Base-by-base conservation (phyloP, 1,140 invertebrate genomes). In the Drosophila takahashii region DNA sequence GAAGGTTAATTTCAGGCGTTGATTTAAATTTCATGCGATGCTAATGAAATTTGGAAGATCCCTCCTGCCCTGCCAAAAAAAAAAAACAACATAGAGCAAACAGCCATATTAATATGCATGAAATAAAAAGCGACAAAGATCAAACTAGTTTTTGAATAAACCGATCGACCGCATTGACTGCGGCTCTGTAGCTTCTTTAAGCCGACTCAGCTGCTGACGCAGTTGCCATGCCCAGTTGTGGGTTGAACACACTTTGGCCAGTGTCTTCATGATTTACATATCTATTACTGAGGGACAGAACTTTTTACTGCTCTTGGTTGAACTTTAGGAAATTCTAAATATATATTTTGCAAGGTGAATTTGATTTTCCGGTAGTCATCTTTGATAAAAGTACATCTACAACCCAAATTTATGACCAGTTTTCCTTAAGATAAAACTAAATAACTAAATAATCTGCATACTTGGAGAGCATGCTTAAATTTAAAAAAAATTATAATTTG, bases 1-100 rank as follows among this genome's bases (percentile, higher is more conserved):
- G 71, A 74, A 74, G 71, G 71, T 74, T 74, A 74, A 74, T 74
- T 74, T 74, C 50, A 54, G 70, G 71, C 71, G 71, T 74, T 74
- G 70, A 74, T 72, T 74, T 74, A 74, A 74, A 74, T 74, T 74
- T 74, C 71, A 74, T 74, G 70, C 70, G 70, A 74, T 74, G 71
- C 71, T 74, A 74, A 74, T 74, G 70, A 74, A 74, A 74, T 74
- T 74, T 74, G 70, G 71, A 74, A 64, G 71, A 74, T 62, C 50
- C 70, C 58, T 53, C 70, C 58, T 53, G 47, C 54, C 34, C 58
- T 48, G 47, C 54, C 34, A 71, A 50, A 36, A 44, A 42, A 36
- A 69, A 69, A 51, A 71, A 66, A 15, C 39, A 11, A 27, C 36
- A 16, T 34, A 64, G 18, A 41, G 45, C 29, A 48, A 27, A 15